These are phyloP conservation scores for Cryptus viduatorius DNA, from an alignment of 2,888 invertebrate genomes.

Conservation along the genomic window DNA sequence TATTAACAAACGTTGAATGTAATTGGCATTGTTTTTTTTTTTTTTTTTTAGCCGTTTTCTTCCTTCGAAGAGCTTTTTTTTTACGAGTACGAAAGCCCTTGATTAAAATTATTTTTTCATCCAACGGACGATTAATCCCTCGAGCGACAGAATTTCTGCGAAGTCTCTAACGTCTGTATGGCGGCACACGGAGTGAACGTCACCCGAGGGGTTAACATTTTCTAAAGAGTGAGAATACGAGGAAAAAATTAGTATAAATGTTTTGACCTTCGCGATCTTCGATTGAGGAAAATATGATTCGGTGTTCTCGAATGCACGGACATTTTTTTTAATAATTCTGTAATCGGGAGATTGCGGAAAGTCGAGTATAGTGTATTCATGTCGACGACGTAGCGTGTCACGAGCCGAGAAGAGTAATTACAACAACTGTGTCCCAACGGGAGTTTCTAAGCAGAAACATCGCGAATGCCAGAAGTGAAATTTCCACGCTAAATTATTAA, in stretches of 20 bases:
- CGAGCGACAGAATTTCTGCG: no score
- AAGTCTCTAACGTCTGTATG: no score
- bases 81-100: neutral
- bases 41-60: neutral
- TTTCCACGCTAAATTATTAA: constrained; percentile 52
- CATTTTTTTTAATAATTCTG: neutral
- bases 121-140: no score
- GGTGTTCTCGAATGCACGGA: neutral
- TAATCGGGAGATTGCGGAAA: neutral
- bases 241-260: no score
- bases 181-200: no score
- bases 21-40: neutral
- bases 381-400: constrained; percentile 8
- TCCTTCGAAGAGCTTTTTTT: neutral
- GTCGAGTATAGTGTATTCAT: neutral
- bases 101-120: no score
- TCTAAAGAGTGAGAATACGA: no score
- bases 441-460: neutral
- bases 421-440: neutral
- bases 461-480: constrained; percentile 40
- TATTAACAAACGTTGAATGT: neutral
- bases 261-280: neutral
- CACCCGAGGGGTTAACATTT: no score
- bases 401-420: neutral
- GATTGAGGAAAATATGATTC: neutral